These are phyloP conservation scores for Nowickia ferox DNA, from an alignment of 2,888 invertebrate species.

Conservation along the genomic window DNA sequence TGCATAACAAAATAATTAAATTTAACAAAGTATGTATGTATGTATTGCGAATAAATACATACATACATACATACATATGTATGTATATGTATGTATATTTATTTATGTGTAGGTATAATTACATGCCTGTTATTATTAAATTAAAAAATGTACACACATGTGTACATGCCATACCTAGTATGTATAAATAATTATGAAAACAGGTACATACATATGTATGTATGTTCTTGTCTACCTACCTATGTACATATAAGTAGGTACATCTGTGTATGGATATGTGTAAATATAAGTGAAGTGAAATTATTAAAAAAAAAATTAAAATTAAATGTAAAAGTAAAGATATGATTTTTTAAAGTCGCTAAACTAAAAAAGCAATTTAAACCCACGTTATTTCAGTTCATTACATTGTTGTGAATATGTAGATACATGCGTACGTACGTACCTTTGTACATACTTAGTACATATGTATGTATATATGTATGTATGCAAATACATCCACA, in stretches of 20 bases:
- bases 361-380: conserved; percentile 6
- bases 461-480: not conserved
- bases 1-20: too few species aligned
- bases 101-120: too few species aligned
- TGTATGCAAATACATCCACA: not conserved
- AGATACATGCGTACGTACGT: not conserved
- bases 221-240: not conserved
- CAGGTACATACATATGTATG: not conserved
- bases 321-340: not conserved
- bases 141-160: not conserved
- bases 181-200: not conserved
- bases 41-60: conserved; percentile 1
- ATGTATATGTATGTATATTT: not conserved
- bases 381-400: too few species aligned
- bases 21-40: not conserved
- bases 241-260: not conserved
- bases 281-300: conserved; percentile 10
- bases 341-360: conserved; percentile 34
- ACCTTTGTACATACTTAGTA: not conserved
- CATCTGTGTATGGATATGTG: not conserved
- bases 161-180: not conserved
- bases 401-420: not conserved
- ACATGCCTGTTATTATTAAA: too few species aligned
- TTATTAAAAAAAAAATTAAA: not conserved
- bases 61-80: not conserved